These are phyloP conservation scores for Pardalotus punctatus DNA, from an alignment of 2,113 vertebrate genomes.

Conservation along the genomic window DNA sequence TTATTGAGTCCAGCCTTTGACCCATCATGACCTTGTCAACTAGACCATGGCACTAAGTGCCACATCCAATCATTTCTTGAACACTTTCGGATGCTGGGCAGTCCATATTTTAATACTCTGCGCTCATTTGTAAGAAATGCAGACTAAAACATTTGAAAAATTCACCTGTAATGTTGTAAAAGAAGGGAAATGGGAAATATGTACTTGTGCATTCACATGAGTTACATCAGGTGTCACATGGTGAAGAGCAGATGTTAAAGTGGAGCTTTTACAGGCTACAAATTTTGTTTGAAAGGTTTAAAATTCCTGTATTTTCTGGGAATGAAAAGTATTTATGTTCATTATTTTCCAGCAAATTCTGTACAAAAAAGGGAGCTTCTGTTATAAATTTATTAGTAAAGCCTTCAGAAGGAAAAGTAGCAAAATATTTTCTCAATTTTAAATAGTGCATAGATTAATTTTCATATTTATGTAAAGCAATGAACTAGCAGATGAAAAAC, in stretches of 20 bases:
- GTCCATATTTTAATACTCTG: background rate
- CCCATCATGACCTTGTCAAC: background rate
- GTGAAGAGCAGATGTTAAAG: background rate
- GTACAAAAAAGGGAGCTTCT: background rate
- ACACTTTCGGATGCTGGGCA: background rate
- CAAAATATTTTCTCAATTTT: background rate
- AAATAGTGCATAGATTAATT: background rate
- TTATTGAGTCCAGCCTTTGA: background rate
- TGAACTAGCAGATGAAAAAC: background rate
- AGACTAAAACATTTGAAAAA: background rate
- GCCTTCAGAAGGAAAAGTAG: background rate
- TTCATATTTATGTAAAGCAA: background rate
- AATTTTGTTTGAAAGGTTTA: background rate
- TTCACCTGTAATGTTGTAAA: background rate
- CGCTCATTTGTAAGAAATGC: background rate
- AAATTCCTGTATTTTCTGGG: background rate
- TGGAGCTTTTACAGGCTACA: background rate
- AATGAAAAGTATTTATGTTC: background rate
- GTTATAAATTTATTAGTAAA: background rate
- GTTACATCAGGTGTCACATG: background rate
- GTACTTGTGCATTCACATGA: background rate
- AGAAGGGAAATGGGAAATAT: background rate
- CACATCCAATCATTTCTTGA: background rate
- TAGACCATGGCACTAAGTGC: background rate
- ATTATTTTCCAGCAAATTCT: background rate